These are phyloP conservation scores for Panulirus ornatus DNA, from an alignment of 1,140 invertebrate genomes.

Conservation along the genomic window DNA sequence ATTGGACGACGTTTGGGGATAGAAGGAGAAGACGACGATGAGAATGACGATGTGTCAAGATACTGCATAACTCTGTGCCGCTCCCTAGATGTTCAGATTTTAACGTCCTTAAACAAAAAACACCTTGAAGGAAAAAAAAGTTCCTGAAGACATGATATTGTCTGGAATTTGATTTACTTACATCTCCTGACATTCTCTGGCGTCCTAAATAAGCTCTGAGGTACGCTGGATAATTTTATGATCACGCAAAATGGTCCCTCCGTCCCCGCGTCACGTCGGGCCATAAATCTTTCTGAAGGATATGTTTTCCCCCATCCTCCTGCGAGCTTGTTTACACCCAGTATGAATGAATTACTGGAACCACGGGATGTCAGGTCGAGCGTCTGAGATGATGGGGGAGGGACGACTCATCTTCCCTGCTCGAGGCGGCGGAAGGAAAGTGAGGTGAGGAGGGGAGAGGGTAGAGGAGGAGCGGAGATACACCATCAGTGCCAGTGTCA, in stretches of 20 bases:
- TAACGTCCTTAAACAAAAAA: too few species aligned
- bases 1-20: too few species aligned
- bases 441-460: background rate
- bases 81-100: too few species aligned
- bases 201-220: constrained; percentile 12
- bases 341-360: constrained; percentile 43
- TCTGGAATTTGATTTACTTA: too few species aligned
- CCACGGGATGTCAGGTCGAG: background rate
- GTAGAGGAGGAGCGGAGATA: background rate
- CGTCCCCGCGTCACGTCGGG: constrained; percentile 1
- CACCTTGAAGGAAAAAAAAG: too few species aligned
- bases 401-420: background rate
- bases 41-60: too few species aligned
- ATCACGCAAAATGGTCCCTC: constrained; percentile 43
- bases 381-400: background rate
- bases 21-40: too few species aligned
- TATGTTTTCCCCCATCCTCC: background rate
- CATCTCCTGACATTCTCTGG: too few species aligned
- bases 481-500: too few species aligned
- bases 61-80: too few species aligned
- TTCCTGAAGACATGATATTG: too few species aligned
- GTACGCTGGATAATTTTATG: constrained; percentile 25
- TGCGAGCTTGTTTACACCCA: constrained; percentile 24
- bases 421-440: background rate
- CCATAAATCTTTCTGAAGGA: constrained; percentile 26